Evolutionary conservation across 2,797 vertebrate genomes (phyloP).

Genomic region (Macropus fuliginosus): DNA sequence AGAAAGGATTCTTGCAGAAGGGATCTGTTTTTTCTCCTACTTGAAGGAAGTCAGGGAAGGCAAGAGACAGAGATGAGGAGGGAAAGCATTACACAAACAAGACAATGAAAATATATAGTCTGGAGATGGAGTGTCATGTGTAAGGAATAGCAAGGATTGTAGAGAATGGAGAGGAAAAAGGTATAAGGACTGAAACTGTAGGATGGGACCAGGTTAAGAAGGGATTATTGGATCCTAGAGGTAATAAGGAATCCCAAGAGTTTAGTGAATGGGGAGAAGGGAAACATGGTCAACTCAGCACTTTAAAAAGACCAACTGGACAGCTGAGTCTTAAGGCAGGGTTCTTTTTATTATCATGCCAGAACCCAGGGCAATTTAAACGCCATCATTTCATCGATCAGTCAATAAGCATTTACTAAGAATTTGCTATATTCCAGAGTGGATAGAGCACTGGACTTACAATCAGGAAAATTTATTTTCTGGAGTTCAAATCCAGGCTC

Average conservation of each 20-base stretch:
- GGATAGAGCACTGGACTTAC: too few species aligned
- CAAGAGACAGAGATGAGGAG: background rate
- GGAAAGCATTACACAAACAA: background rate
- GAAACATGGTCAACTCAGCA: background rate
- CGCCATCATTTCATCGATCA: background rate
- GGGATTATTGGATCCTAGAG: background rate
- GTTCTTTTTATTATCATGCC: background rate
- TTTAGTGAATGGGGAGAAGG: background rate
- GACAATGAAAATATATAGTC: background rate
- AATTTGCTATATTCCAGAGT: background rate
- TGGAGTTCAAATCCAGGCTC: too few species aligned
- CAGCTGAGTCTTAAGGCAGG: background rate
- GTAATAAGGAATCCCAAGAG: background rate
- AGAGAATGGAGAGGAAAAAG: background rate
- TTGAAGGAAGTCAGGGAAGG: background rate
- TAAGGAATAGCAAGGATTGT: background rate
- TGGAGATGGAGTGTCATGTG: background rate
- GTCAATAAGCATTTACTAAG: background rate
- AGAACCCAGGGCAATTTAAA: background rate
- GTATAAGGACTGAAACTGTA: background rate
- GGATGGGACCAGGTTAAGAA: background rate
- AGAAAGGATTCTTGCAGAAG: background rate
- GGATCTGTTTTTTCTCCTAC: background rate
- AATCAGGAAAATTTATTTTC: too few species aligned
- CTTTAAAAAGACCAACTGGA: background rate